These are phyloP conservation scores for Musca vetustissima DNA, from an alignment of 1,140 invertebrate species.

Conservation along the genomic window DNA sequence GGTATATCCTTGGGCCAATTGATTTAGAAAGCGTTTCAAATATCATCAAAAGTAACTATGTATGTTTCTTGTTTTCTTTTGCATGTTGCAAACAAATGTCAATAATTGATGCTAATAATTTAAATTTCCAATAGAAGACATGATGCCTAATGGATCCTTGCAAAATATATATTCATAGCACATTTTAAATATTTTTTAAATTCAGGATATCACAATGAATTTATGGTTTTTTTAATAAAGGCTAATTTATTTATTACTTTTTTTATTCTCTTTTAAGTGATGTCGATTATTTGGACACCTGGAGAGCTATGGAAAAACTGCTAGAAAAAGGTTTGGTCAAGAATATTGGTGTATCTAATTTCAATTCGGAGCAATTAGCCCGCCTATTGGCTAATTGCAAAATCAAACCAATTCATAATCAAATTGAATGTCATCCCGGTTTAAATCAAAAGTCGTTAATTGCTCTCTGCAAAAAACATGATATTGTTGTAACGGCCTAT, in stretches of 20 bases:
- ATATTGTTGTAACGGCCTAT: constrained; percentile 75
- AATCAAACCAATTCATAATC: constrained; percentile 72
- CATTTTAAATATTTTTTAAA: too few species aligned
- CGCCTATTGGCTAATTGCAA: constrained; percentile 64
- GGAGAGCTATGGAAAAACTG: constrained; percentile 76
- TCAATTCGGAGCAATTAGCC: constrained; percentile 74
- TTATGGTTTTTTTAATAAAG: constrained; percentile 57
- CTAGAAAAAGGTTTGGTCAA: constrained; percentile 68
- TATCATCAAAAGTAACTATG: too few species aligned
- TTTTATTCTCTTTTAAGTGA: constrained; percentile 53
- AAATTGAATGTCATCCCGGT: constrained; percentile 72
- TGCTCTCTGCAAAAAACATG: constrained; percentile 67
- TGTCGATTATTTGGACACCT: constrained; percentile 77
- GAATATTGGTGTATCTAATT: constrained; percentile 83
- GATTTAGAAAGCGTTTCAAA: too few species aligned
- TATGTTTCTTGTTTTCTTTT: too few species aligned
- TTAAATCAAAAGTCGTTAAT: constrained; percentile 71
- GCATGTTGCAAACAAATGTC: too few species aligned
- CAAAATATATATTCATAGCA: too few species aligned
- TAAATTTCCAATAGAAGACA: too few species aligned
- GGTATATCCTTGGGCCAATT: too few species aligned
- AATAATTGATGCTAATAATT: too few species aligned
- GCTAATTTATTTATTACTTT: constrained; percentile 59
- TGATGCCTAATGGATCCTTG: too few species aligned
- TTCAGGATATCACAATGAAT: too few species aligned